Evolutionary conservation across 53 echinoderm and acorn worm species (phyloP).

Genomic region (Patiria pectinifera): DNA sequence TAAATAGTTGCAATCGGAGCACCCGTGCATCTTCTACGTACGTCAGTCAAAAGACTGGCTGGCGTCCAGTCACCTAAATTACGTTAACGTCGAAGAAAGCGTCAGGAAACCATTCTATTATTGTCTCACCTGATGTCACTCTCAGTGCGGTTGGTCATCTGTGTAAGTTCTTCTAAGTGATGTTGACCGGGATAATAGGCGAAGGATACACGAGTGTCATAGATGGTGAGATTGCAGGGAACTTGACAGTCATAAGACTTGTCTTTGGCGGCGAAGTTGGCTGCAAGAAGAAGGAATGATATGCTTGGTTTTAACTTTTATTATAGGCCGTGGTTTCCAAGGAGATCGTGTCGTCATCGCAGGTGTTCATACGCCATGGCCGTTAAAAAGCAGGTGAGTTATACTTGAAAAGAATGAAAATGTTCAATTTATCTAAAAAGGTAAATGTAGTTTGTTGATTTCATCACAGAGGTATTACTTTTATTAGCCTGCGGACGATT

Average conservation of each 20-base stretch:
- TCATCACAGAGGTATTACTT: too few relatives aligned
- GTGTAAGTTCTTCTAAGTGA: background rate
- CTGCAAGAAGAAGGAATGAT: slow-evolving; percentile 8
- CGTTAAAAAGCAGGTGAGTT: too few relatives aligned
- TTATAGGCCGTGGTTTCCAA: background rate
- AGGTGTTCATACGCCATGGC: too few relatives aligned
- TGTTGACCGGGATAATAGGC: slow-evolving; percentile 69
- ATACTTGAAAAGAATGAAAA: too few relatives aligned
- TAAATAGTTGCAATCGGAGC: too few relatives aligned
- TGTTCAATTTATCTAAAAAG: too few relatives aligned
- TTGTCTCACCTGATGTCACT: slow-evolving; percentile 52
- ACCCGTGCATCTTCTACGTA: too few relatives aligned
- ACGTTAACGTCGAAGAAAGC: background rate
- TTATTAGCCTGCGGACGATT: too few relatives aligned
- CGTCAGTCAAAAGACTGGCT: too few relatives aligned
- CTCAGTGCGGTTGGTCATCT: slow-evolving; percentile 24
- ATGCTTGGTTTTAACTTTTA: too few relatives aligned
- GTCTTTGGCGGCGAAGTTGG: slow-evolving; percentile 51
- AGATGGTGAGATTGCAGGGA: slow-evolving; percentile 59
- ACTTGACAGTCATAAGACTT: slow-evolving; percentile 54
- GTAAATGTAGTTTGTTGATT: too few relatives aligned
- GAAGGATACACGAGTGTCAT: slow-evolving; percentile 67
- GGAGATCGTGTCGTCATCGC: background rate
- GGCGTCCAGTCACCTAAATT: too few relatives aligned
- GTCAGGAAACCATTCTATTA: background rate